Base-by-base conservation (phyloP, 2,888 invertebrate species). In the Neuroscelio doddi region DNA sequence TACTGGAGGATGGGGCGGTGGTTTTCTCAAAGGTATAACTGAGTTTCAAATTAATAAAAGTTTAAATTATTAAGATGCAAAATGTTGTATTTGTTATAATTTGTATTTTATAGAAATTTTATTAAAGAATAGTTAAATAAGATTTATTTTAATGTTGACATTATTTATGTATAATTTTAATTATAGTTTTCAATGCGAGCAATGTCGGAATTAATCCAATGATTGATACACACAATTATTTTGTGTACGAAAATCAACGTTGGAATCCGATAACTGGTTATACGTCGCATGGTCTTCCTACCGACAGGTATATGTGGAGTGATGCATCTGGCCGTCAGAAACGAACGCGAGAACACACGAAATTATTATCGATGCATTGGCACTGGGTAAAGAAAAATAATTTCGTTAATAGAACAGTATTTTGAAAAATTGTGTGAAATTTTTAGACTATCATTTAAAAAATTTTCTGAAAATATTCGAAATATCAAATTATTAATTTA, bases 221-320 rank as follows among this genome's bases (percentile, higher is more conserved):
- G 92, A 89, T 90, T 10, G 96, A 96, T 82, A 92, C 92, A 8
- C 93, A 94, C 83, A 92, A 91, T 72, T 94, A 94, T 81, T 92
- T 93, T 77, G 93, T 96, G 10, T 97, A 96, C 82, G 97, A 97
- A 86, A 97, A 97, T 82, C 96, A 97, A 85, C 87, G 96, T 59
- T 97, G 96, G 96, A 95, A 95, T 87, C 96, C 96, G 0, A 88
- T 96, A 1, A 92, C 93, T 64, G 96, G 96, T 2, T 96, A 95
- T 78, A 93, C 94, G 1, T 90, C 93, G 1, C 91, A 94, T 69
- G 93, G 94, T 12, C 86, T 95, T 46, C 95, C 95, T 16, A 95
- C 94, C 0, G 95, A 95, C 81, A 87, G 94, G 15, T 91, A 92
- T 76, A 93, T 94, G 90, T 97, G 97, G 96, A 95, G 95, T 78